These are phyloP conservation scores for Enteromius thamalakanensis DNA, from an alignment of 2,797 vertebrate genomes.

Conservation along the genomic window DNA sequence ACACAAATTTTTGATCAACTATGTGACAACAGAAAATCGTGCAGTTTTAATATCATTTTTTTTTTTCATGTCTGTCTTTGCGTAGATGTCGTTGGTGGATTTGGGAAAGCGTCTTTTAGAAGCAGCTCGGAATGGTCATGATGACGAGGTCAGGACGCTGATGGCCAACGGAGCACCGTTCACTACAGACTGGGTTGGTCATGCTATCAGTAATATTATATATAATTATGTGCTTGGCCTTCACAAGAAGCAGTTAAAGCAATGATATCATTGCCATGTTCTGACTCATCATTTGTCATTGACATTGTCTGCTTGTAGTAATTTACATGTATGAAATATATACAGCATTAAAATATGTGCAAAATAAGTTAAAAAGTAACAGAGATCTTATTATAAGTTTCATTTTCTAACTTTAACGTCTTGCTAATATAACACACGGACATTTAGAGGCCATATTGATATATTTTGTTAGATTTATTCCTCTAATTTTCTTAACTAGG, in stretches of 20 bases:
- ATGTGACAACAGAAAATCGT: too few species aligned
- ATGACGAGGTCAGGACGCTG: constrained; percentile 88
- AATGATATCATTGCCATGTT: neutral
- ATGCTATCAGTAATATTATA: neutral
- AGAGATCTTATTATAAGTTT: neutral
- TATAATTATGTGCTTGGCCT: neutral
- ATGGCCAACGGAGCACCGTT: constrained; percentile 93
- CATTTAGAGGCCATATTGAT: neutral
- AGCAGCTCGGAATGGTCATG: constrained; percentile 89
- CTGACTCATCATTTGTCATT: neutral
- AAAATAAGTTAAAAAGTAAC: neutral
- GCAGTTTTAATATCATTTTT: neutral
- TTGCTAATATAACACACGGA: neutral
- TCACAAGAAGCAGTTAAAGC: neutral
- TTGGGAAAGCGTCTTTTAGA: constrained; percentile 91
- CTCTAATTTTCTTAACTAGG: too few species aligned
- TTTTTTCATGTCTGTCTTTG: neutral
- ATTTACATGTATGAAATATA: neutral
- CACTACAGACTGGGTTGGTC: constrained; percentile 91
- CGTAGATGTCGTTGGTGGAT: constrained; percentile 91
- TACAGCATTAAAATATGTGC: neutral
- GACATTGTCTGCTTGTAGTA: neutral
- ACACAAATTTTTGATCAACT: too few species aligned
- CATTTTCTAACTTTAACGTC: neutral
- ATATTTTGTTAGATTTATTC: too few species aligned